These are phyloP conservation scores for Abramis brama DNA, from an alignment of 2,113 vertebrate genomes.

Conservation along the genomic window DNA sequence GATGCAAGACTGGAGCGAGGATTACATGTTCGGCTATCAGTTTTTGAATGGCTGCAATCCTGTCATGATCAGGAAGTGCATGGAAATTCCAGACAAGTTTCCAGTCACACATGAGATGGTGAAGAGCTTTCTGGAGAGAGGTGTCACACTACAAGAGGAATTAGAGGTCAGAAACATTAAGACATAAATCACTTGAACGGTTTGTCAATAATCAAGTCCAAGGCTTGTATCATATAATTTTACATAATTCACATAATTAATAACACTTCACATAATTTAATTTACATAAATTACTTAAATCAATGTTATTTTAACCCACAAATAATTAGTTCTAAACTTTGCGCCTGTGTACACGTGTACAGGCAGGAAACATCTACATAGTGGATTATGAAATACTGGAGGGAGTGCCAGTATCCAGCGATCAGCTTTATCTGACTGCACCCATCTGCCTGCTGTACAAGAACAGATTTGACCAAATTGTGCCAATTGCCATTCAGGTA, in stretches of 20 bases:
- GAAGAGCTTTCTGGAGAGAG: constrained; percentile 85
- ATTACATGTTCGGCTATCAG: constrained; percentile 97
- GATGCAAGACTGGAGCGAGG: constrained; percentile 95
- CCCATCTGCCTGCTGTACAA: constrained; percentile 95
- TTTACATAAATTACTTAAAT: neutral
- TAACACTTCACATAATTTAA: neutral
- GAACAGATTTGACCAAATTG: constrained; percentile 85
- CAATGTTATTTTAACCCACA: neutral
- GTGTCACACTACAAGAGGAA: constrained; percentile 88
- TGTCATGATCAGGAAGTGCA: constrained; percentile 87
- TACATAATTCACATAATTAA: too few species aligned
- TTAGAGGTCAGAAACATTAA: constrained; percentile 76
- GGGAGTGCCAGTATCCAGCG: constrained; percentile 83
- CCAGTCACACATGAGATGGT: constrained; percentile 93
- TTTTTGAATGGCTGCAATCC: constrained; percentile 97
- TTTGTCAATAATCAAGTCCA: neutral
- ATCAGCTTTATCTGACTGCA: constrained; percentile 87
- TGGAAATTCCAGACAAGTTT: constrained; percentile 85
- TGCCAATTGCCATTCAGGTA: constrained; percentile 98
- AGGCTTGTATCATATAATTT: neutral
- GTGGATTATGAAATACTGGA: constrained; percentile 88
- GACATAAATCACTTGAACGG: too few species aligned
- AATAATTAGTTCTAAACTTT: neutral
- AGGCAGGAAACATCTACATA: too few species aligned
- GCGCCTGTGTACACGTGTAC: constrained; percentile 4